Conservation (phyloP, 2,797 vertebrate genomes). For the Halcyon smyrnensis region DNA sequence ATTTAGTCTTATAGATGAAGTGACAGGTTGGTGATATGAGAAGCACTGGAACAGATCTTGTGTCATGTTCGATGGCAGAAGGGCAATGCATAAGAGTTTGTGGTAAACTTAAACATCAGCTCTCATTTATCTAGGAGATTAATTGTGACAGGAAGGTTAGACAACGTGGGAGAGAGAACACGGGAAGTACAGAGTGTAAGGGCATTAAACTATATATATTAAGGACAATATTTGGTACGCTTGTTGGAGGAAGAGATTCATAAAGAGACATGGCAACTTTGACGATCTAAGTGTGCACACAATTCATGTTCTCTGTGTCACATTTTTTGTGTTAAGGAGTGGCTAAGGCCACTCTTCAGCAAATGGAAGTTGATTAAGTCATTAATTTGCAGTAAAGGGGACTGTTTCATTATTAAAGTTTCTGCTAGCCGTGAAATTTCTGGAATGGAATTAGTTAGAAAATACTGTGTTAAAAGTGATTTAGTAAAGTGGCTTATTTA, state of each 20-base stretch:
- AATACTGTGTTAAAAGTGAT: neutral
- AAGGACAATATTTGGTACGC: neutral
- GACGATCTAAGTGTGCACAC: neutral
- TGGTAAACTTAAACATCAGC: neutral
- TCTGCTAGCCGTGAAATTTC: neutral
- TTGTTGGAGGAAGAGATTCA: neutral
- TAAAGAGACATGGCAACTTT: neutral
- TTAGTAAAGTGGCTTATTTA: neutral
- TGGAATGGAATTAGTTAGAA: neutral
- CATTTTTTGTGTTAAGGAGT: neutral
- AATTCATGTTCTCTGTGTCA: neutral
- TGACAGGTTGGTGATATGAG: neutral
- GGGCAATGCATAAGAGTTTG: neutral
- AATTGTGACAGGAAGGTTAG: neutral
- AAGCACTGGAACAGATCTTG: neutral
- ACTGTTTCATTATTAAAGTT: neutral
- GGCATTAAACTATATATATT: neutral
- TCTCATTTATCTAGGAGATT: neutral
- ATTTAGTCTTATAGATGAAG: neutral
- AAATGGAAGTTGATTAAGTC: neutral
- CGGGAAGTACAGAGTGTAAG: neutral
- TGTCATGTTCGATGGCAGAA: neutral
- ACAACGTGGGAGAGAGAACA: neutral
- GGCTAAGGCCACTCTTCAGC: neutral
- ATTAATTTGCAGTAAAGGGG: neutral